Percentiles rank a stretch among this genome's conserved stretches.
Evolutionary conservation across 2,888 invertebrate genomes (phyloP).

Genomic region (Microctonus aethiopoides): DNA sequence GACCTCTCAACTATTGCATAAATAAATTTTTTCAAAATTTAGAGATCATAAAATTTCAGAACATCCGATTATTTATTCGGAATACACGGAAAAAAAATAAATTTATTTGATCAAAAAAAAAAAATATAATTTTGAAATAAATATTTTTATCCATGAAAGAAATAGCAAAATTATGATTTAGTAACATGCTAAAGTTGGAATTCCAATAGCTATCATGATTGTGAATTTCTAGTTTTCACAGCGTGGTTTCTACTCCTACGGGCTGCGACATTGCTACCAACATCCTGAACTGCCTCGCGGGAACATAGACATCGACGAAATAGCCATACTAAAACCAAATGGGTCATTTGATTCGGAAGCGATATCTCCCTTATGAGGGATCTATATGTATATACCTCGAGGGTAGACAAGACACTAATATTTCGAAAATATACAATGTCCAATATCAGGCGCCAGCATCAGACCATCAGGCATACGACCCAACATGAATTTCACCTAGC

Average conservation of each 20-base stretch:
- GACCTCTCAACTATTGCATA: slow-evolving; percentile 52
- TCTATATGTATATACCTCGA: slow-evolving; percentile 47
- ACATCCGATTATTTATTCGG: background rate
- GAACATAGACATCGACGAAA: slow-evolving; percentile 63
- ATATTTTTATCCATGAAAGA: background rate
- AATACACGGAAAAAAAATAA: background rate
- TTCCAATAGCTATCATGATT: background rate
- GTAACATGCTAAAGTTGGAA: background rate
- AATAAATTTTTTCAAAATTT: slow-evolving; percentile 31
- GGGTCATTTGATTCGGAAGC: slow-evolving; percentile 66
- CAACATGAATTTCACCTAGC: background rate
- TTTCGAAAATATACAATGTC: slow-evolving; percentile 61
- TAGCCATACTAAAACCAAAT: slow-evolving; percentile 64
- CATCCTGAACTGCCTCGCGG: slow-evolving; percentile 47
- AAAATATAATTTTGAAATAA: background rate
- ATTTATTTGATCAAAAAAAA: too few relatives aligned
- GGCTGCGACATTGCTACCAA: slow-evolving; percentile 8
- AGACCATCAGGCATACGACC: slow-evolving; percentile 44
- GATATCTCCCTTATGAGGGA: slow-evolving; percentile 65
- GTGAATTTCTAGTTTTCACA: slow-evolving; percentile 3
- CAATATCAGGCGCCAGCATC: slow-evolving; percentile 56
- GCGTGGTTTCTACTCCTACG: background rate
- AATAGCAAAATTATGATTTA: background rate
- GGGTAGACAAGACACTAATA: slow-evolving; percentile 45
- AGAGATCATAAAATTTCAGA: slow-evolving; percentile 23